Conservation (phyloP, 2,113 vertebrate species). For the Abramis brama region DNA sequence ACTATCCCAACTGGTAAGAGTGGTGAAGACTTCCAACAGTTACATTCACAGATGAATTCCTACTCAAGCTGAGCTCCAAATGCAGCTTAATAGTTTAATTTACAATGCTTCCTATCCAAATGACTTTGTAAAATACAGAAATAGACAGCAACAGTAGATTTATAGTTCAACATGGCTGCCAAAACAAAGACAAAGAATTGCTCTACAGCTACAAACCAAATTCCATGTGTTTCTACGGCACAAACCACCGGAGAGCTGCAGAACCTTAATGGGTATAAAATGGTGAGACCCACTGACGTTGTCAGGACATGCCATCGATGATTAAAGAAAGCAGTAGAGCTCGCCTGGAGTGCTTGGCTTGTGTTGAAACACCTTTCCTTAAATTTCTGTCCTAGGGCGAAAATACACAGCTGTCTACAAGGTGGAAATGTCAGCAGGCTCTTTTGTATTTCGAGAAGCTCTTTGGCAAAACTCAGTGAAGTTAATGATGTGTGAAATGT, state of each 20-base stretch:
- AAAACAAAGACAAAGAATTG: conserved; percentile 1
- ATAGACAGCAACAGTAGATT: neutral
- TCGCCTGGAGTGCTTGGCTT: conserved; percentile 5
- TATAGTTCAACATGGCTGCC: conserved; percentile 7
- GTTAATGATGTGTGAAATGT: neutral
- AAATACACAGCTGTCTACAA: conserved; percentile 44
- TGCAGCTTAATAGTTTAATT: neutral
- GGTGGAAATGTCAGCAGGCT: conserved; percentile 29
- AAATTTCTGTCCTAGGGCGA: conserved; percentile 46
- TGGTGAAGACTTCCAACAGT: neutral
- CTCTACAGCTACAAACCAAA: neutral
- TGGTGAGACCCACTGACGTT: conserved; percentile 12
- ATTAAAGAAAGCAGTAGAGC: conserved; percentile 34
- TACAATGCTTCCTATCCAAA: neutral
- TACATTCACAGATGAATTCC: conserved; percentile 10
- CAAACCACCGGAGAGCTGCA: neutral
- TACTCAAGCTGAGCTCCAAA: conserved; percentile 5
- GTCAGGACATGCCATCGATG: conserved; percentile 24
- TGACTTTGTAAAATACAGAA: neutral
- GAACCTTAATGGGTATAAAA: conserved; percentile 36
- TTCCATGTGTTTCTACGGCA: neutral
- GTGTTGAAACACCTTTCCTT: conserved; percentile 46
- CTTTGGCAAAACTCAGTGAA: neutral
- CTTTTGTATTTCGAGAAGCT: neutral
- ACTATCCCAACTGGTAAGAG: conserved; percentile 39